These are phyloP conservation scores for Trichoplusia ni DNA, from an alignment of 1,140 invertebrate genomes.

Conservation along the genomic window DNA sequence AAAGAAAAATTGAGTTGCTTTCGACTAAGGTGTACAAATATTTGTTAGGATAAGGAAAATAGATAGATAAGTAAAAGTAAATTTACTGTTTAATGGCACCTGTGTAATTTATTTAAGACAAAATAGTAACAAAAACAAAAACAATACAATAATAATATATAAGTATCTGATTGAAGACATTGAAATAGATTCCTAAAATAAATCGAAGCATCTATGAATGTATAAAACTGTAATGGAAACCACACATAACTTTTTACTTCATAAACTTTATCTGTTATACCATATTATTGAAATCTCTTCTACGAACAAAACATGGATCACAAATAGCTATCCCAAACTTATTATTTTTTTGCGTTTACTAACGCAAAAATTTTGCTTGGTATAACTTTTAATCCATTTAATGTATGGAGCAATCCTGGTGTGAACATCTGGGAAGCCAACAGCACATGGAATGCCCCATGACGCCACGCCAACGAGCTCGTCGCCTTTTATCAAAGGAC, in stretches of 20 bases:
- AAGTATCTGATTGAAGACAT: too few relatives aligned
- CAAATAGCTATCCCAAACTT: too few relatives aligned
- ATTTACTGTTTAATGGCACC: not conserved
- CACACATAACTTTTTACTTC: too few relatives aligned
- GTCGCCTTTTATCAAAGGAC: slow-evolving; percentile 79
- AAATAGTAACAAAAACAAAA: too few relatives aligned
- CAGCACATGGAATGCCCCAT: slow-evolving; percentile 85
- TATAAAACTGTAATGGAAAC: too few relatives aligned
- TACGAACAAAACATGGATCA: too few relatives aligned
- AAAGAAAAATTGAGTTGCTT: slow-evolving; percentile 22
- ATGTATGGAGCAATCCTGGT: slow-evolving; percentile 79
- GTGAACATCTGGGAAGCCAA: slow-evolving; percentile 84
- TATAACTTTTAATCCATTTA: slow-evolving; percentile 75
- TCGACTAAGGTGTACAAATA: not conserved
- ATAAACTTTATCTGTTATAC: too few relatives aligned
- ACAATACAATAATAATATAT: too few relatives aligned
- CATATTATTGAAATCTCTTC: too few relatives aligned
- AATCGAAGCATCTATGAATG: too few relatives aligned
- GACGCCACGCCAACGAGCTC: slow-evolving; percentile 84
- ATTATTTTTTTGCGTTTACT: not conserved
- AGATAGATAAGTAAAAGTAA: not conserved
- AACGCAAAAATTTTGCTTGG: slow-evolving; percentile 21
- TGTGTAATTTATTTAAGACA: too few relatives aligned
- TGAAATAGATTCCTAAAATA: too few relatives aligned
- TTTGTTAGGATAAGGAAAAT: not conserved